Evolutionary conservation across 2,797 vertebrate genomes (phyloP).

Genomic region (Leuciscus waleckii): DNA sequence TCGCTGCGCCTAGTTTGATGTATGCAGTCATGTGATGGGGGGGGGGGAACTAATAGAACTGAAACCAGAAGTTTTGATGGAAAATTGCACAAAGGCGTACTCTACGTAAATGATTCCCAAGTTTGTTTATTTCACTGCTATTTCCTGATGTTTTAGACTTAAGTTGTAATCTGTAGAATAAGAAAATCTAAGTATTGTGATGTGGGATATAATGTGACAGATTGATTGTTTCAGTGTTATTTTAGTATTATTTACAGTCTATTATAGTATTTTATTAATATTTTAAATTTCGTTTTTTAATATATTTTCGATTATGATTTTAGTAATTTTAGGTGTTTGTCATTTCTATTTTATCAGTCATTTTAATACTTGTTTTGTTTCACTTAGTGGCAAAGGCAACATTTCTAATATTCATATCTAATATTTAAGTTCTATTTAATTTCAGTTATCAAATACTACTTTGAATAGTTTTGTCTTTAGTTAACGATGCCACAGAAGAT

Average conservation of each 20-base stretch:
- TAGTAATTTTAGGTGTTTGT: neutral
- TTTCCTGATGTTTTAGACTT: neutral
- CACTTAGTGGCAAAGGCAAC: neutral
- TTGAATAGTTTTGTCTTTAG: neutral
- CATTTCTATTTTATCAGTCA: neutral
- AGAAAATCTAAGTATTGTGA: neutral
- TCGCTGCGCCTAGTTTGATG: conserved; percentile 15
- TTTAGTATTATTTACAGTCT: neutral
- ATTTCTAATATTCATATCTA: neutral
- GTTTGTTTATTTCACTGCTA: neutral
- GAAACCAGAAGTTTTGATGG: conserved; percentile 31
- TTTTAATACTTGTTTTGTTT: neutral
- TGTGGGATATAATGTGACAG: neutral
- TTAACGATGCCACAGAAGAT: neutral
- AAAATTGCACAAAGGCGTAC: neutral
- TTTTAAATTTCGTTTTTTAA: neutral
- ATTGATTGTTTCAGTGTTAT: neutral
- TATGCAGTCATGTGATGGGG: conserved; percentile 2
- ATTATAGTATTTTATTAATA: neutral
- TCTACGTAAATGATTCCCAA: neutral
- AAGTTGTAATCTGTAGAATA: neutral
- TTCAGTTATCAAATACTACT: neutral
- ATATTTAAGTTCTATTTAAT: neutral
- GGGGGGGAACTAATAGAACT: neutral
- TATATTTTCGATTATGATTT: neutral